These are phyloP conservation scores for Bradysia coprophila DNA, from an alignment of 1,140 invertebrate genomes.

Conservation along the genomic window DNA sequence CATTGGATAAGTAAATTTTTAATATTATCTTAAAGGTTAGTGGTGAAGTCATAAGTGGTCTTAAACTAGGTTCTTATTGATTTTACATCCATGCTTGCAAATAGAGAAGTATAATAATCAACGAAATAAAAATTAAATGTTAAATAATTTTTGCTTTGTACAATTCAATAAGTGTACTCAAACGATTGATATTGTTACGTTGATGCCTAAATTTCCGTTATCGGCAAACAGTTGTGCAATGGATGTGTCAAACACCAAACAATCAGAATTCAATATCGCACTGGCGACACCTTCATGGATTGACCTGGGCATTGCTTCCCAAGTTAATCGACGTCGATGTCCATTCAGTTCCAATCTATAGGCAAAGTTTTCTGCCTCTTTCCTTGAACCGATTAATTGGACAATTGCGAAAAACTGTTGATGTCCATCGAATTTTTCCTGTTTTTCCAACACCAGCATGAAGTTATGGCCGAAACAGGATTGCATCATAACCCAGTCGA, in stretches of 20 bases:
- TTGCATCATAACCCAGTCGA: constrained; percentile 99
- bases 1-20: too few species aligned
- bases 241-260: constrained; percentile 95
- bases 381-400: constrained; percentile 93
- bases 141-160: too few species aligned
- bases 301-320: constrained; percentile 96
- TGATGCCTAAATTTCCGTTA: constrained; percentile 98
- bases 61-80: too few species aligned
- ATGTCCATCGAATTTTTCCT: constrained; percentile 94
- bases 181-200: constrained; percentile 94
- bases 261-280: constrained; percentile 97
- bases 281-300: constrained; percentile 98
- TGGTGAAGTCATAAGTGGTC: too few species aligned
- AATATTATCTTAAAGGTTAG: too few species aligned
- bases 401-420: constrained; percentile 99
- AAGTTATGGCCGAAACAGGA: constrained; percentile 98
- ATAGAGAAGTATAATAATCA: too few species aligned
- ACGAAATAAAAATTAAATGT: too few species aligned
- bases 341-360: constrained; percentile 96
- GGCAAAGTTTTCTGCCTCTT: constrained; percentile 98
- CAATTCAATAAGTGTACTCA: constrained; percentile 25
- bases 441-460: constrained; percentile 98
- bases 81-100: too few species aligned
- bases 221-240: constrained; percentile 98
- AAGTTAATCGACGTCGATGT: constrained; percentile 79